Evolutionary conservation across 2,797 vertebrate species (phyloP).

Genomic region (Lateolabrax maculatus): DNA sequence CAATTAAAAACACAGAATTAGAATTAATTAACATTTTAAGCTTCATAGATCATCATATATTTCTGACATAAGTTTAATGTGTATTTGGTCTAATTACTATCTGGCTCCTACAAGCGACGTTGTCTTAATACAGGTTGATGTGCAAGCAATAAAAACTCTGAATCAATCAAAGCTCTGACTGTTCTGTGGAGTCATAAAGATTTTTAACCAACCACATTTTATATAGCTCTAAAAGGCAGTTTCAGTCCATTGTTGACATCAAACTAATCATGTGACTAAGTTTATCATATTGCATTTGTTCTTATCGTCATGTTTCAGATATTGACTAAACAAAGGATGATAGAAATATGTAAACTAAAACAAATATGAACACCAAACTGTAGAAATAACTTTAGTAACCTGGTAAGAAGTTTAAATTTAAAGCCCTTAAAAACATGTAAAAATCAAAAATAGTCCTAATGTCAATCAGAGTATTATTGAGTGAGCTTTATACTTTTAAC

Average conservation of each 20-base stretch:
- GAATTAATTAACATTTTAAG: background rate
- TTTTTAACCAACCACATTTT: background rate
- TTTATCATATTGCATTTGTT: background rate
- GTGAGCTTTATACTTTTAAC: background rate
- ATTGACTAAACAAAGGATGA: background rate
- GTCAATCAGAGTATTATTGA: background rate
- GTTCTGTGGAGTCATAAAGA: background rate
- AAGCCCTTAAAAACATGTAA: background rate
- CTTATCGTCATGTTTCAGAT: slow-evolving; percentile 1
- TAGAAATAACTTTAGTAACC: slow-evolving; percentile 6
- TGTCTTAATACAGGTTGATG: background rate
- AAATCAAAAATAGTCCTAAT: background rate
- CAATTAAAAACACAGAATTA: slow-evolving; percentile 12
- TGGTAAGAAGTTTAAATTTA: background rate
- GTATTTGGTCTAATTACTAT: background rate
- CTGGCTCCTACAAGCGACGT: background rate
- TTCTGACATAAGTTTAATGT: slow-evolving; percentile 15
- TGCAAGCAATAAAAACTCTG: slow-evolving; percentile 9
- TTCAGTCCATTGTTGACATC: background rate
- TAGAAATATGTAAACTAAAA: slow-evolving; percentile 10
- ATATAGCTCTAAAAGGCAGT: background rate
- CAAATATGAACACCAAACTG: background rate
- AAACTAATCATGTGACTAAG: background rate
- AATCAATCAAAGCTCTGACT: background rate
- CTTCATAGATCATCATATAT: background rate